phyloP scores from a whole-genome alignment of 2,888 invertebrate genomes.

The Tillus elongatus region DNA sequence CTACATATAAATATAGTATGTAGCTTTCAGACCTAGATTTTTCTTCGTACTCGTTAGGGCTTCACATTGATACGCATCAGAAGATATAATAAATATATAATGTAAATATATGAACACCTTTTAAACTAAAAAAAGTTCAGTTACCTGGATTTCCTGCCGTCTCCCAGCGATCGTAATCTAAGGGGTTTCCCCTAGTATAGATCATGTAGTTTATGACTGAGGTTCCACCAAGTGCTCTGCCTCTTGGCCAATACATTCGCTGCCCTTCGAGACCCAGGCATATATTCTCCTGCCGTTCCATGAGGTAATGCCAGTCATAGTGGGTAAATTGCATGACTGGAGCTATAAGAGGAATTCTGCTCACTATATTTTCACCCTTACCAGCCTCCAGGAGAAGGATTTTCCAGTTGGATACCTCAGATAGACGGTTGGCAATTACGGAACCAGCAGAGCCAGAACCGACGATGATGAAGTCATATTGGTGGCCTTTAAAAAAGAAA shows the following conservation, averaged over 20 bases:
- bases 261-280: conserved; percentile 27
- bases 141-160: conserved; percentile 1
- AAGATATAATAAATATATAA: too few relatives aligned
- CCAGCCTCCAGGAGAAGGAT: conserved; percentile 34
- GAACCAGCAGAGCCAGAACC: conserved; percentile 46
- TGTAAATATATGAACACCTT: too few relatives aligned
- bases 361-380: conserved; percentile 33
- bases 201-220: conserved; percentile 42
- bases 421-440: conserved; percentile 44
- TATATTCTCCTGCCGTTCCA: conserved; percentile 29
- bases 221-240: conserved; percentile 49
- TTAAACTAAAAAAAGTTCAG: too few relatives aligned
- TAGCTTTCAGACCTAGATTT: too few relatives aligned
- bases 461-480: conserved; percentile 43
- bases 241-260: conserved; percentile 42
- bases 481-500: conserved; percentile 12
- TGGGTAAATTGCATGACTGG: conserved; percentile 37
- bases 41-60: too few relatives aligned
- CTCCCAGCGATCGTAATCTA: conserved; percentile 2
- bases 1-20: too few relatives aligned
- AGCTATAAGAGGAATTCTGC: conserved; percentile 42
- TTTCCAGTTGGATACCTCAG: conserved; percentile 39
- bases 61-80: too few relatives aligned
- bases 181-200: conserved; percentile 48
- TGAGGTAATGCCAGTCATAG: conserved; percentile 41